Evolutionary conservation across 2,113 vertebrate species (phyloP), one percentile per base, ranked within the genome.

Genomic region (Rousettus leschenaultii): DNA sequence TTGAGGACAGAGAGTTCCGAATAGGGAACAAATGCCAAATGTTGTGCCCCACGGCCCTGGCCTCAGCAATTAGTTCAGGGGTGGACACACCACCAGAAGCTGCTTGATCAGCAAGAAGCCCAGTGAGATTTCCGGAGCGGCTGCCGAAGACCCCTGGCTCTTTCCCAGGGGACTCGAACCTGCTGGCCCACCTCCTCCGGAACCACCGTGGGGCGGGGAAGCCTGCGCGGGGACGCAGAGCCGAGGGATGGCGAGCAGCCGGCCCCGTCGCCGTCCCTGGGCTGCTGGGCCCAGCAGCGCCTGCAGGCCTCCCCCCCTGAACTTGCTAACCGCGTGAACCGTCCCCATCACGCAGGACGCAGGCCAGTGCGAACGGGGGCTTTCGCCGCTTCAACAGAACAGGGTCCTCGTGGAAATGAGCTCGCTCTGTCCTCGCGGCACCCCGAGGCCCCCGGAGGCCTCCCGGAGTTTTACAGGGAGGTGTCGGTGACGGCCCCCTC

Each of bases 391-490:
- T 61, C 38, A 79, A 74, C 24, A 63, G 40, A 65, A n/a, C 28
- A 66, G 78, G 43, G 10, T 30, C 55, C n/a, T 66, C 48, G 7
- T 0, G 22, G 68, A 77, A 59, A 66, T 6, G 3, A n/a, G 8
- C 4, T 11, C 51, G 2, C 0, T 35, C 40, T 65, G 53, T 38
- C 45, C 9, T 11, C 18, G 45, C 38, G 15, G 66, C 59, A 70
- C 19, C 43, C 51, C 1, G 2, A 9, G 26, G 65, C 4, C 40
- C 43, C 22, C 21, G 40, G 83, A 43, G 51, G 6, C 26, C 24
- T 38, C 48, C 11, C 5, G 0, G 19, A 2, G 1, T 15, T 30
- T 45, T n/a, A 19, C 7, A 0, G 45, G 57, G n/a, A 71, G 53
- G 9, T 1, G n/a, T 40, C 53, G 24, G 55, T 40, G 6, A 35